These are phyloP conservation scores for Hanleya hanleyi DNA, from an alignment of 2,888 invertebrate genomes.

Conservation along the genomic window DNA sequence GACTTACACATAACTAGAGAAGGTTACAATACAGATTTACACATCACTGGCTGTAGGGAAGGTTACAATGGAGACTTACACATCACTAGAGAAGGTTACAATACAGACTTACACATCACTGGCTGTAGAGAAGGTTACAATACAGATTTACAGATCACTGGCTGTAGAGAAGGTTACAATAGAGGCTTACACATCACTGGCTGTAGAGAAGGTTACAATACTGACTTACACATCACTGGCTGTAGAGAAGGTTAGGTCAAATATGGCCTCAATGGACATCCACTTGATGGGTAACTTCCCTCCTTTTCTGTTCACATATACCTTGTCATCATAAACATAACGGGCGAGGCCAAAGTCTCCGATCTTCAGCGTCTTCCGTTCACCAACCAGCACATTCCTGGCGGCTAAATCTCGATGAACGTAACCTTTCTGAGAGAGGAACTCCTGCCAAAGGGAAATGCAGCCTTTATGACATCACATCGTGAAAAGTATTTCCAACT, in stretches of 20 bases:
- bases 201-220: no score
- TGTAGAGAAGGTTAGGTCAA: conserved; percentile 67
- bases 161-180: no score
- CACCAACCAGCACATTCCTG: conserved; percentile 66
- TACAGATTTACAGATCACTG: no score
- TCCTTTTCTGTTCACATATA: conserved; percentile 66
- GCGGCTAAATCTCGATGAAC: conserved; percentile 71
- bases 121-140: no score
- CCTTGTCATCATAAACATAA: conserved; percentile 66
- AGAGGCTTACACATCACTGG: no score
- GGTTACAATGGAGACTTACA: no score
- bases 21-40: no score
- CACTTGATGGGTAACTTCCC: conserved; percentile 70
- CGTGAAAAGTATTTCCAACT: not conserved
- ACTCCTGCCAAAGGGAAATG: conserved; percentile 58
- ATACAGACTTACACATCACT: no score
- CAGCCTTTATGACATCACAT: not conserved
- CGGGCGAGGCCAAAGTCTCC: conserved; percentile 71
- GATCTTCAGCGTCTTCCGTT: conserved; percentile 63
- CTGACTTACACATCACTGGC: conserved; percentile 71
- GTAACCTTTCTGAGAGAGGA: conserved; percentile 66
- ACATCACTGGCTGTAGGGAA: no score
- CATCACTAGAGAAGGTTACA: no score
- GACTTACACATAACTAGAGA: no score
- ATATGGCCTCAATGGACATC: conserved; percentile 71